Evolutionary conservation across 2,888 invertebrate species (phyloP).

Genomic region (Abscondita cerata): DNA sequence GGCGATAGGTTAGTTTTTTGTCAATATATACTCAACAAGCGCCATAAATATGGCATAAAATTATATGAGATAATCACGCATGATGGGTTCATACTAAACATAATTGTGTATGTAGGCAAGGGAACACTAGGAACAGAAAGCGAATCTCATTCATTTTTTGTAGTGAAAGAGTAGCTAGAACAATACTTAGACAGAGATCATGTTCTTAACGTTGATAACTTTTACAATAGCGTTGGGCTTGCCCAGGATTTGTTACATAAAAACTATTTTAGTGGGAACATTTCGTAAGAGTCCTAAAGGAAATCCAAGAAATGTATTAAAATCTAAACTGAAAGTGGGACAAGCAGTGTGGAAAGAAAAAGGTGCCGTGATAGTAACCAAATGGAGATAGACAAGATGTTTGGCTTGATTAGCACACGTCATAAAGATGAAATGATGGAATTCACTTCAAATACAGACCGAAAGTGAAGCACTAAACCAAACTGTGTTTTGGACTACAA

Average conservation of each 20-base stretch:
- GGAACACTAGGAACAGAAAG: not conserved
- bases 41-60: slow-evolving; percentile 46
- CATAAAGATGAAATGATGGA: too few relatives aligned
- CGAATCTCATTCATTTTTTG: not conserved
- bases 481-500: too few relatives aligned
- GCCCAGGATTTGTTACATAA: not conserved
- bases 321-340: not conserved
- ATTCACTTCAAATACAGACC: too few relatives aligned
- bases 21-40: slow-evolving; percentile 46
- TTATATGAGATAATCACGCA: slow-evolving; percentile 47
- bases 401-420: too few relatives aligned
- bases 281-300: not conserved
- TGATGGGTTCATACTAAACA: slow-evolving; percentile 42
- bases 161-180: not conserved
- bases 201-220: not conserved
- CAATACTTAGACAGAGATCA: slow-evolving; percentile 5
- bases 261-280: not conserved
- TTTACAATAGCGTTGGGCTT: not conserved
- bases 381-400: too few relatives aligned
- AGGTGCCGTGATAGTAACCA: not conserved
- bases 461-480: too few relatives aligned
- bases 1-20: too few relatives aligned
- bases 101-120: slow-evolving; percentile 39
- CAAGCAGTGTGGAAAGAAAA: not conserved
- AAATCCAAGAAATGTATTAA: not conserved